Base-by-base conservation (phyloP, 2,888 invertebrate genomes). In the Pterobdella sp. region DNA sequence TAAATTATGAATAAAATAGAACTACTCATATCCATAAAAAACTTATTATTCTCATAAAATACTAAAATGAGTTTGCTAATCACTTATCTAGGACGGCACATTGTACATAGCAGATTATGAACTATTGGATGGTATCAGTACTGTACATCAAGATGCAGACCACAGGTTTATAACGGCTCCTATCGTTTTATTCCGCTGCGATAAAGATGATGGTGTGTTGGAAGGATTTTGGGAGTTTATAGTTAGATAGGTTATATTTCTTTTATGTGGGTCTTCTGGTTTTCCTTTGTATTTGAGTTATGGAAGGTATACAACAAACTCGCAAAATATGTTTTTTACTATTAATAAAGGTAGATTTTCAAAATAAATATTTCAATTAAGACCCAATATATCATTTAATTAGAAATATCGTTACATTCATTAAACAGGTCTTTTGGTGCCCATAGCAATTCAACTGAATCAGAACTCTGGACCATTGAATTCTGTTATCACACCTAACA, bases 401-500 rank as follows among this genome's bases (percentile, higher is more conserved):
- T 42, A 14, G 7, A 42, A 42, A 42, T 14, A 42, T 42, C 49
- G 49, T 42, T 42, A n/a, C n/a, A n/a, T n/a, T n/a, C n/a, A n/a
- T n/a, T n/a, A n/a, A n/a, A n/a, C 80, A 0, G 76, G 79, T 1
- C 77, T 81, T 29, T 77, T 85, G 64, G 75, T 82, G 69, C 85
- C 85, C 0, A 75, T 86, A 1, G 85, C 85, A 22, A 85, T 85
- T 60, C 85, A 85, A 76, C 79, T 85, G 65, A 81, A 80, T 69
- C 85, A 85, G 77, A 74, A 81, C 14, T 80, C 81, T 72, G 81
- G 80, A 35, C 78, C 79, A 1, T 22, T 32, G 31, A 85, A 85
- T 76, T 84, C 84, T n/a, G 83, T 85, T 10, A 76, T 74, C 74
- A 75, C 76, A 1, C 73, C 77, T 75, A 79, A 78, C 42, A 75